Percentiles rank a stretch among this genome's conserved stretches.
These are phyloP conservation scores for Fragum whitleyi DNA, from an alignment of 2,888 invertebrate species.

Conservation along the genomic window DNA sequence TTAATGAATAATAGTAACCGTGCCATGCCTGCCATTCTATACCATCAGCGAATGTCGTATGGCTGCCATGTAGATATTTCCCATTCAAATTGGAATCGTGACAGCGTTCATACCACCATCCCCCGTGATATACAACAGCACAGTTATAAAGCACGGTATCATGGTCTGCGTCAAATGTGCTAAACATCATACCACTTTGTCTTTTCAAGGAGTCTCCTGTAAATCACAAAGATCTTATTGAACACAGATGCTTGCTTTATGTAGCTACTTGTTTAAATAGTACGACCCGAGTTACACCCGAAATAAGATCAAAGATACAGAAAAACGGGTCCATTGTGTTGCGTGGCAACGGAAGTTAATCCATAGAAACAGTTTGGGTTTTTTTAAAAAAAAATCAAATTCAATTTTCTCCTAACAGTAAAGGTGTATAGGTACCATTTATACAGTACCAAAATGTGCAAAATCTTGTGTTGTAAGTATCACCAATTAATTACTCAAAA, in stretches of 20 bases:
- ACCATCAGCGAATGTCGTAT: neutral
- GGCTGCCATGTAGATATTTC: slow-evolving; percentile 51
- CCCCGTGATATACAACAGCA: slow-evolving; percentile 66
- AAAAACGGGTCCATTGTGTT: neutral
- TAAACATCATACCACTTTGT: slow-evolving; percentile 27
- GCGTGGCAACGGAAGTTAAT: no score
- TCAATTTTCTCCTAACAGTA: no score
- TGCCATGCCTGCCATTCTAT: neutral
- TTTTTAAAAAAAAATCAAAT: no score
- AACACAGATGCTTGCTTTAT: no score
- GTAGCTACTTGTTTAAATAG: no score
- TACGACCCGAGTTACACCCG: neutral
- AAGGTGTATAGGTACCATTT: no score
- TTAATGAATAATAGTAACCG: neutral
- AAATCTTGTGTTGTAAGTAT: no score
- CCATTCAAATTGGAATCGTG: slow-evolving; percentile 80
- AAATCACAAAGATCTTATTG: slow-evolving; percentile 28
- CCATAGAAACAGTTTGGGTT: no score
- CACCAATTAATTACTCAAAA: no score
- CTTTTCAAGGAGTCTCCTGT: slow-evolving; percentile 18
- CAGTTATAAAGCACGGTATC: slow-evolving; percentile 40
- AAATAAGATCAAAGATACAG: neutral
- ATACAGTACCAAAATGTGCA: no score
- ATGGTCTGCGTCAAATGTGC: slow-evolving; percentile 34
- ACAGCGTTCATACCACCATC: slow-evolving; percentile 77